Evolutionary conservation across 2,113 vertebrate species (phyloP).

Genomic region (Oryzias melastigma): DNA sequence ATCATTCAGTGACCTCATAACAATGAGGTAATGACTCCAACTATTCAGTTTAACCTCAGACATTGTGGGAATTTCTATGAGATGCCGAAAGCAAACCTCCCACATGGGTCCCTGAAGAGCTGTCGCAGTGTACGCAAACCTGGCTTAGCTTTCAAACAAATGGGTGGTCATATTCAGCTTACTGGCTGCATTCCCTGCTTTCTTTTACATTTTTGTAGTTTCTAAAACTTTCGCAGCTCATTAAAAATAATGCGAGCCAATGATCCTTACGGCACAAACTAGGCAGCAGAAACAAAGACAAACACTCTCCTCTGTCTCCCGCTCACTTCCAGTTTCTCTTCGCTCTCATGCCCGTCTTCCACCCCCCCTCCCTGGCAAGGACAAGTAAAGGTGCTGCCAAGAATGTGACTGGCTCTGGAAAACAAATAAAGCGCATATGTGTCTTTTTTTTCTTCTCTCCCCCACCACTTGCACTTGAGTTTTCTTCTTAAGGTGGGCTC

Average conservation of each 20-base stretch:
- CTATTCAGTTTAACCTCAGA: neutral
- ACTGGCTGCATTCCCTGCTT: no score
- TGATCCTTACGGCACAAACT: conserved; percentile 15
- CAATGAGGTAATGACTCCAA: neutral
- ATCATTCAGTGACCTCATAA: neutral
- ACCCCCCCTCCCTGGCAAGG: conserved; percentile 58
- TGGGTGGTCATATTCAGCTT: no score
- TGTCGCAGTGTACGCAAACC: no score
- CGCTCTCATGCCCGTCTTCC: conserved; percentile 45
- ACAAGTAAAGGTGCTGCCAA: conserved; percentile 62
- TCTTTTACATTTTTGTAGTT: neutral
- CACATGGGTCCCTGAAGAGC: no score
- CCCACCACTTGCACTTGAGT: conserved; percentile 20
- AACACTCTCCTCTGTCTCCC: conserved; percentile 40
- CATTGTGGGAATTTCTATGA: neutral
- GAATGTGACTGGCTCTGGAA: conserved; percentile 70
- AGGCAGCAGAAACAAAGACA: neutral
- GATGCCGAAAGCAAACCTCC: neutral
- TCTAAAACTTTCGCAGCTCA: neutral
- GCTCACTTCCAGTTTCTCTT: conserved; percentile 22
- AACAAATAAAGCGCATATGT: conserved; percentile 63
- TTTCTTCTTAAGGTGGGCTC: conserved; percentile 42
- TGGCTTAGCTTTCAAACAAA: no score
- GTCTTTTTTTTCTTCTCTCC: conserved; percentile 13
- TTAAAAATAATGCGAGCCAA: neutral